Evolutionary conservation across 2,888 invertebrate species (phyloP), one percentile per base, ranked within the genome.

Genomic region (Salpingus planirostris): DNA sequence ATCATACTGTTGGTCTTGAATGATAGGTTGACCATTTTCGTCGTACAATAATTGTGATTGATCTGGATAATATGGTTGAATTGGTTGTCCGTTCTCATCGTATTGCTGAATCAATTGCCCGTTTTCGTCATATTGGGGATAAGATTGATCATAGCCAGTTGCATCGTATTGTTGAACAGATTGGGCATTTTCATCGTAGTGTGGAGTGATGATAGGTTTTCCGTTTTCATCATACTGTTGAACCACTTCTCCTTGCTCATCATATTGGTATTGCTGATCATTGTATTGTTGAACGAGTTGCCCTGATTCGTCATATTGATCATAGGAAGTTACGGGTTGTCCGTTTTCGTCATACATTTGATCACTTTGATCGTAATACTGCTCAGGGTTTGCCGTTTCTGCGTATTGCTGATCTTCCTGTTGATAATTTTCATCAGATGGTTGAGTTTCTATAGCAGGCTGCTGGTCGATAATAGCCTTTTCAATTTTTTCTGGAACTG

Each of bases 1-100:
- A 24, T 42, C 37, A 12, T 42, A 43, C 13, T 45, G 42, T 13
- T n/a, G n/a, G n/a, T 32, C 30, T 10, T 18, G 15, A 13, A 49
- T 32, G 3, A 40, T n/a, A n/a, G n/a, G 29, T 30, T 50, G 50
- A 1, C 43, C 49, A 34, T 44, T 42, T 40, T 46, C 46, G 27
- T 54, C 48, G 29, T 52, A 50, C 15, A 49, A 8, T 18, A 7
- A 6, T 10, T 10, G 11, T 23, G 5, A 49, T 11, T 40, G 46
- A 29, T 54, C 47, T 21, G 49, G 46, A 29, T 51, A 52, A 14
- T 42, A 39, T 7, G 40, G 43, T n/a, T 41, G 33, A 8, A 42
- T 26, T 14, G 34, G 37, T 27, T 54, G 49, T n/a, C 45, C 46
- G 31, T 45, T 46, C 36, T 49, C 41, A 30, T 54, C 45, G 27